These are phyloP conservation scores for Platorchestia sp. DNA, from an alignment of 1,140 invertebrate genomes.

Conservation along the genomic window DNA sequence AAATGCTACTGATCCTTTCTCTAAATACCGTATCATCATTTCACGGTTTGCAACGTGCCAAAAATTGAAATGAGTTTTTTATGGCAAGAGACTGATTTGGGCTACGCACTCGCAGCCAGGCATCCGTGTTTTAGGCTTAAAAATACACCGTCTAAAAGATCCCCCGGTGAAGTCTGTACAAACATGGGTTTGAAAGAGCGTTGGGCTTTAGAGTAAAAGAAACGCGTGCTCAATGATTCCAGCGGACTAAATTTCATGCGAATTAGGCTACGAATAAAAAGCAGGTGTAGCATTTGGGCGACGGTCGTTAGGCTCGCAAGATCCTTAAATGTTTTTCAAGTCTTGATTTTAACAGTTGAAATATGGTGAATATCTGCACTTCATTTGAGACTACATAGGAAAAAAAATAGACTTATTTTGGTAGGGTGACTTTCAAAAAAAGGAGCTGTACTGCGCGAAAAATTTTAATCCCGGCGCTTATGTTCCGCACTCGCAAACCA, in stretches of 20 bases:
- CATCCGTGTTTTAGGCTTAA: neutral
- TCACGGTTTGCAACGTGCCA: no score
- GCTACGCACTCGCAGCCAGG: neutral
- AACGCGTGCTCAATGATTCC: neutral
- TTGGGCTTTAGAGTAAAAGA: neutral
- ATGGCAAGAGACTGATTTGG: neutral
- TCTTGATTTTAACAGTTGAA: neutral
- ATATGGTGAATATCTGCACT: neutral
- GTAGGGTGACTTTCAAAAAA: no score
- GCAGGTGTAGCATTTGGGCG: neutral
- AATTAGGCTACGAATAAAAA: neutral
- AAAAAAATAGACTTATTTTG: no score
- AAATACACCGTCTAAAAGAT: neutral
- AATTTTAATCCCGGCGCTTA: no score
- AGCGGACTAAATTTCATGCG: neutral
- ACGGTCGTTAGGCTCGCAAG: neutral
- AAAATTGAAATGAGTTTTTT: neutral
- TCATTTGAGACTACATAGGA: no score
- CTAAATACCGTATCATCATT: neutral
- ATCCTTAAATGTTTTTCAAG: neutral
- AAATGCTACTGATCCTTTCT: neutral
- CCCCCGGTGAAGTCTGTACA: neutral
- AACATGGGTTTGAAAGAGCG: neutral
- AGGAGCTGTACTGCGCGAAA: no score
- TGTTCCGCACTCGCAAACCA: no score